phyloP scores from a whole-genome alignment of 2,797 vertebrate genomes.

The Notoglanidium macrostoma region DNA sequence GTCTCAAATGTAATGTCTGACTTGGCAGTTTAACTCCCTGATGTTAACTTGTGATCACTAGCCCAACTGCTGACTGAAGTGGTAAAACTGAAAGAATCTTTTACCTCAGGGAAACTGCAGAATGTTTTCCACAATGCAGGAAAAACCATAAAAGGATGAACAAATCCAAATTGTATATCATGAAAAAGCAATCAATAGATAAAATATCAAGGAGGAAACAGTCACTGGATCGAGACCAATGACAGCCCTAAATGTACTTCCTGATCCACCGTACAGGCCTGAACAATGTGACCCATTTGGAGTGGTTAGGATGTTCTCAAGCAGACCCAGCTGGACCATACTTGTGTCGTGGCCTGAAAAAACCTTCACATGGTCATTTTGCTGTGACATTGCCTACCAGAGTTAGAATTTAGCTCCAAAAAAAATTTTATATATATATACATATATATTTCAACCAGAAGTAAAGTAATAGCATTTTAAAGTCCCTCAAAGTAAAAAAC shows the following conservation, averaged over 20 bases:
- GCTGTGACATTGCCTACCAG: background rate
- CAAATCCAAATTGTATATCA: background rate
- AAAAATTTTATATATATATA: too few species aligned
- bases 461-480: background rate
- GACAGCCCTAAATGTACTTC: background rate
- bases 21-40: constrained; percentile 25
- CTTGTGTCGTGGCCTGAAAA: background rate
- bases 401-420: background rate
- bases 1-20: constrained; percentile 31
- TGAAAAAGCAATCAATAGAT: background rate
- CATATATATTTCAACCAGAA: background rate
- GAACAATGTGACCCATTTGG: background rate
- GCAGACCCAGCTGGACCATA: background rate
- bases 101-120: background rate
- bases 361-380: background rate
- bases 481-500: background rate
- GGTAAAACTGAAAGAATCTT: background rate
- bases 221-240: background rate
- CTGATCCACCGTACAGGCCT: background rate
- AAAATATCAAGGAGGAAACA: background rate
- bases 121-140: background rate
- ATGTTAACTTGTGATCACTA: background rate
- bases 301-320: background rate
- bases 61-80: background rate
- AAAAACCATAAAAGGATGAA: background rate